Base-by-base conservation (phyloP, 2,888 invertebrate genomes). In the Napeogenes sylphis region DNA sequence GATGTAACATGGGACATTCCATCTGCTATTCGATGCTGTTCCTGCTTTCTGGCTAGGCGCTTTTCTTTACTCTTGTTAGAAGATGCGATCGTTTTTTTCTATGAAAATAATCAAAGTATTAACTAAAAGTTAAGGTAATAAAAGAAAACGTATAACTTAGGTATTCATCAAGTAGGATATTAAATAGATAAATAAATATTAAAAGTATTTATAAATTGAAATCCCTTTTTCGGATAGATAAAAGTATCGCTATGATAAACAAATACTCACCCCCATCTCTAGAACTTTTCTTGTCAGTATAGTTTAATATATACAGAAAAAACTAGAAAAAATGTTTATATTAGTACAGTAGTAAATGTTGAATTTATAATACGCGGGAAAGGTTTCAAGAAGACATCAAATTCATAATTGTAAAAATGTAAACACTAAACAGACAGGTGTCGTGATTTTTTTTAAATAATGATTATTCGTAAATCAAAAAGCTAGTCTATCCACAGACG, bases 41-140 rank as follows among this genome's bases (percentile, higher is more conserved):
- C 93, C 63, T 92, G 84, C 76, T 93, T 93, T 55, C 93, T 85
- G 60, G 92, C 92, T 69, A 91, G 84, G 10, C 93, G 89, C 74
- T 93, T 93, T 74, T 93, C 93, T 84, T 93, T 93, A 68, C 87
- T 91, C 82, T 93, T 93, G 67, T 85, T 90, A 4, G 72, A 71
- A 60, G 82, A 80, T 65, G 85, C 70, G 45, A 73, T 66, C 5
- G 84, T 72, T 84, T 92, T 93, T 75, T 92, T 89, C 92, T 92
- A 77, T 30, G 51, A 51, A 51, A 51, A 51, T 10, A 30, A 30
- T 8, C 10, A 51, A 51, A 51, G 6, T 30, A 30, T 51, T 8
- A 51, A 30, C 21, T 30, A 30, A 30, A 30, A 30, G 8, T 30
- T 51, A 51, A 21, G 10, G 30, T 30, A 30, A 51, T 30, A 30